Conservation (phyloP, 2,113 vertebrate genomes). For the Malurus cyaneus region DNA sequence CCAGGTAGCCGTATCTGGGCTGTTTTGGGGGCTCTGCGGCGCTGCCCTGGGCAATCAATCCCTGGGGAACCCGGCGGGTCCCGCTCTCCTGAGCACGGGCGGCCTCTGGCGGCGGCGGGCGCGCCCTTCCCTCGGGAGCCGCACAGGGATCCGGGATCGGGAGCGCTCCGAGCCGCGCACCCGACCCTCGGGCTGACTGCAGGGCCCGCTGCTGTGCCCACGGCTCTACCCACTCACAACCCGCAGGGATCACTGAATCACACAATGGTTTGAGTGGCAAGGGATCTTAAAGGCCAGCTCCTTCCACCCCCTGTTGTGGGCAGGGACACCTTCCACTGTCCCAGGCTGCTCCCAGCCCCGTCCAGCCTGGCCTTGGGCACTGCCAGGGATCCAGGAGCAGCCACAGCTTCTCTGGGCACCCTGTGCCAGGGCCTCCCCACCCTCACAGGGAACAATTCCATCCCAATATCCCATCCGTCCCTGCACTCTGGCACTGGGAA, state of each 20-base stretch:
- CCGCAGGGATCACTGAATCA: neutral
- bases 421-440: neutral
- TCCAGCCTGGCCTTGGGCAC: neutral
- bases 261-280: neutral
- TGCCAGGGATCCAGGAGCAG: neutral
- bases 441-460: neutral
- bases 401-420: neutral
- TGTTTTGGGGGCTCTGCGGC: neutral
- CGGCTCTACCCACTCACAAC: neutral
- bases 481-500: neutral
- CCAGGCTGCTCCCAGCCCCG: neutral
- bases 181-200: neutral
- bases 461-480: neutral
- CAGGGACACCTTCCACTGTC: neutral
- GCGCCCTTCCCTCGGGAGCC: neutral
- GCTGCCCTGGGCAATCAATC: neutral
- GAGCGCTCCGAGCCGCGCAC: neutral
- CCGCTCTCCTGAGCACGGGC: neutral
- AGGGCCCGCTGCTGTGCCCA: neutral
- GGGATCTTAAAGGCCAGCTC: neutral
- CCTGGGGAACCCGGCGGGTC: neutral
- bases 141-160: fast-evolving
- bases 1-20: neutral
- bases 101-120: neutral
- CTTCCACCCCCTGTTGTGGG: neutral